Percentiles rank a stretch among this genome's conserved stretches.
Conservation (phyloP, 2,888 invertebrate species). For the Cephalotes varians region DNA sequence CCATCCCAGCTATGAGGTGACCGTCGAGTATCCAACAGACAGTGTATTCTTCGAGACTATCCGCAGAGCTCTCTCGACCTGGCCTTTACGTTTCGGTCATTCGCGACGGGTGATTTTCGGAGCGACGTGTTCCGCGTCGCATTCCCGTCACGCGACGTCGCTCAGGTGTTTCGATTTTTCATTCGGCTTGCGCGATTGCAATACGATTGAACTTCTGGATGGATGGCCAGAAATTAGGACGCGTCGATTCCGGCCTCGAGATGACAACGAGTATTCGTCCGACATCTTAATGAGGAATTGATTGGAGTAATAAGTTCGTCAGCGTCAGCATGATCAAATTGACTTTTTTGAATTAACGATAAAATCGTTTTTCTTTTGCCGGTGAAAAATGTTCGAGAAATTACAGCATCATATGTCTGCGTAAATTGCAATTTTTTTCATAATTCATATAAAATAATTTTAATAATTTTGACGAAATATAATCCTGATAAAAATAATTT, state of each 20-base stretch:
- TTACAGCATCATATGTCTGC: not conserved
- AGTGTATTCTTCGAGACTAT: constrained; percentile 26
- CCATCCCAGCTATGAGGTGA: constrained; percentile 28
- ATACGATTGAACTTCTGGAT: constrained; percentile 28
- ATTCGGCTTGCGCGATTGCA: constrained; percentile 17
- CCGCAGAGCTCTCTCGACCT: not conserved
- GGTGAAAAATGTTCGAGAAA: not conserved
- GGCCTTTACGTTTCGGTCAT: constrained; percentile 22
- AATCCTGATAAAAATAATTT: not conserved
- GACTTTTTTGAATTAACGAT: not conserved
- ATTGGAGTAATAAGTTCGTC: constrained; percentile 1
- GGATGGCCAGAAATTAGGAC: constrained; percentile 29
- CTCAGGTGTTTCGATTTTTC: constrained; percentile 38
- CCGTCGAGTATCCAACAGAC: constrained; percentile 31
- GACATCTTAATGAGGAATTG: constrained; percentile 23
- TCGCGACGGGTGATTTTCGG: constrained; percentile 41
- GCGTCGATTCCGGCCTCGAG: constrained; percentile 9
- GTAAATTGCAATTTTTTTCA: not conserved
- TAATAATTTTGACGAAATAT: not conserved
- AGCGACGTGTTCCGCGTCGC: constrained; percentile 30
- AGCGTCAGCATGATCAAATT: not conserved
- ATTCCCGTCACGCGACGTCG: constrained; percentile 39
- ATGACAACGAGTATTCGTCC: constrained; percentile 5
- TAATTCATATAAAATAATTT: not conserved
- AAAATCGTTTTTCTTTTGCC: not conserved